A percentile compares a stretch with the other conserved stretches of the same genome.
phyloP scores from a whole-genome alignment of 2,888 invertebrate species.

The Archips crataeganus region DNA sequence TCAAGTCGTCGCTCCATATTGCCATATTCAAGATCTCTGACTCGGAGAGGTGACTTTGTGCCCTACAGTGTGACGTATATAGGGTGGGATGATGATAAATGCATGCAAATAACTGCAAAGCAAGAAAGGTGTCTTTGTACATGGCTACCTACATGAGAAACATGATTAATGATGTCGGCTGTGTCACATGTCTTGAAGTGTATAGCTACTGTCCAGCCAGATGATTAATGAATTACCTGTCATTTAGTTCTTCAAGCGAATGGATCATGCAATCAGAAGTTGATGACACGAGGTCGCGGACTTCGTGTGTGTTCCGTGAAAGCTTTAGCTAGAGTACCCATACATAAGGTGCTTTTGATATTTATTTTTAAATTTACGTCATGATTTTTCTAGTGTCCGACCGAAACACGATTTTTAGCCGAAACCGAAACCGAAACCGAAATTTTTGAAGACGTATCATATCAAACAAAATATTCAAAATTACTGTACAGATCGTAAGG shows the following conservation, averaged over 20 bases:
- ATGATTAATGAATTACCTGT: conserved; percentile 22
- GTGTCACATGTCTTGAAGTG: conserved; percentile 16
- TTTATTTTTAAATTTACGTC: background rate
- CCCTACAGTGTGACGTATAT: too few relatives aligned
- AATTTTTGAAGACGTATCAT: too few relatives aligned
- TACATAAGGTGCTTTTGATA: background rate
- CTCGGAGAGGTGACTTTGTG: too few relatives aligned
- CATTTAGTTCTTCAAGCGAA: conserved; percentile 8
- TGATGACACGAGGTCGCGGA: conserved; percentile 1
- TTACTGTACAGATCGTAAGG: too few relatives aligned
- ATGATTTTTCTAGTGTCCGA: too few relatives aligned
- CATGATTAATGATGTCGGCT: background rate
- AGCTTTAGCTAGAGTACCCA: background rate
- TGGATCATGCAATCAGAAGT: conserved; percentile 18
- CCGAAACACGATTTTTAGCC: too few relatives aligned
- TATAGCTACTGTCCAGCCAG: background rate
- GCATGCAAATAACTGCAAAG: too few relatives aligned
- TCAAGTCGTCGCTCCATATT: too few relatives aligned
- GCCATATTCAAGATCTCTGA: too few relatives aligned
- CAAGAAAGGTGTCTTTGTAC: background rate
- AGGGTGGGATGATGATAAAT: too few relatives aligned
- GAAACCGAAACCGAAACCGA: too few relatives aligned
- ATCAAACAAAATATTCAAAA: too few relatives aligned
- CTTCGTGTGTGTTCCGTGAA: conserved; percentile 32
- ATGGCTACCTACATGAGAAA: background rate